Conservation (phyloP, 2,888 invertebrate genomes). For the Octonoba sinensis region DNA sequence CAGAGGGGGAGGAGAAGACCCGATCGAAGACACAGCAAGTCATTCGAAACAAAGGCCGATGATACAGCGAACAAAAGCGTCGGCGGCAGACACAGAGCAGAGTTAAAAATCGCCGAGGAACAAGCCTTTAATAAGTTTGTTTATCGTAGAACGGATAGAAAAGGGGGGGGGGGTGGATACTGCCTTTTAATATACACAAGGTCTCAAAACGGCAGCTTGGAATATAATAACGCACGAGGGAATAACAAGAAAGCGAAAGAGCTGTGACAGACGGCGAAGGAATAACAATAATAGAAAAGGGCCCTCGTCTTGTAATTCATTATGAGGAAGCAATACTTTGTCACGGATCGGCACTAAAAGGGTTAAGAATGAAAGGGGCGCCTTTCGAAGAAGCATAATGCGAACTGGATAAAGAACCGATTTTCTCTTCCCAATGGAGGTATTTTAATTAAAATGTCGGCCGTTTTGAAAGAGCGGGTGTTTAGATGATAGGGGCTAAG, state of each 20-base stretch:
- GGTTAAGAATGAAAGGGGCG: constrained; percentile 42
- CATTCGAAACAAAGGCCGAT: constrained; percentile 34
- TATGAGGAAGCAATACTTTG: constrained; percentile 53
- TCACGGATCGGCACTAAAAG: constrained; percentile 43
- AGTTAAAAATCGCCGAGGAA: constrained; percentile 50
- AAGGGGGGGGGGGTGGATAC: constrained; percentile 10
- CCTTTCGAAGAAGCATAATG: constrained; percentile 42
- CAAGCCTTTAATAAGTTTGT: constrained; percentile 63
- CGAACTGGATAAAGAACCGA: constrained; percentile 47
- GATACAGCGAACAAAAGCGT: constrained; percentile 23
- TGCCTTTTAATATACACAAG: constrained; percentile 55
- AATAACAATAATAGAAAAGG: constrained; percentile 63
- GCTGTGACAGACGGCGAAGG: constrained; percentile 31
- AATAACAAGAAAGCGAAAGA: constrained; percentile 52
- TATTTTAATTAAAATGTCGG: constrained; percentile 58
- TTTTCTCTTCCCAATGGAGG: constrained; percentile 9
- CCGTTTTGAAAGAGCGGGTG: constrained; percentile 5
- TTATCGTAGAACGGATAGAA: constrained; percentile 35
- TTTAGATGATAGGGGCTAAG: constrained; percentile 1
- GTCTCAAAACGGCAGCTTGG: constrained; percentile 26
- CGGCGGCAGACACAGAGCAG: constrained; percentile 4
- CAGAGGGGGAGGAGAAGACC: background rate
- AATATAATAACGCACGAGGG: constrained; percentile 28
- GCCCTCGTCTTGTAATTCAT: constrained; percentile 53
- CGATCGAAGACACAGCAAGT: constrained; percentile 25